These are phyloP conservation scores for Geotrupes spiniger DNA, from an alignment of 2,888 invertebrate species.

Conservation along the genomic window DNA sequence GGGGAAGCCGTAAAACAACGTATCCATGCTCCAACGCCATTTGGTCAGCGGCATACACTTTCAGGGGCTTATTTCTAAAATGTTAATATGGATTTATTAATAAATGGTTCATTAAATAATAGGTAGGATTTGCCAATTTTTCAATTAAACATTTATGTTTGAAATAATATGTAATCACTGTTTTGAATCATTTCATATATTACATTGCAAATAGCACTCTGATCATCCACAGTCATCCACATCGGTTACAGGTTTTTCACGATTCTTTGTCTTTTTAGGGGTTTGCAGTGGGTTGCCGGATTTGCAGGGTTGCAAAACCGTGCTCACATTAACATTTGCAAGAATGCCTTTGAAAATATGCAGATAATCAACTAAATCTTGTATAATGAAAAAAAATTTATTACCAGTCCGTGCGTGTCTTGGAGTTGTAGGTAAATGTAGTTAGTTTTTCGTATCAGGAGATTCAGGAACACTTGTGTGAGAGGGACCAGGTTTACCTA, in stretches of 20 bases:
- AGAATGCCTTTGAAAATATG: too few relatives aligned
- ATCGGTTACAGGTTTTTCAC: neutral
- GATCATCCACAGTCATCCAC: neutral
- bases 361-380: too few relatives aligned
- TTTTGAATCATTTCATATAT: too few relatives aligned
- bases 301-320: neutral
- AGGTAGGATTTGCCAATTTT: neutral
- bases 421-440: too few relatives aligned
- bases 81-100: neutral
- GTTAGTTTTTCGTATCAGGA: too few relatives aligned
- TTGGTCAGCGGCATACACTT: neutral
- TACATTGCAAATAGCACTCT: neutral
- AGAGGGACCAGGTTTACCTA: too few relatives aligned
- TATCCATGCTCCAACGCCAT: neutral
- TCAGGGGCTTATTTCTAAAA: neutral
- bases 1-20: neutral
- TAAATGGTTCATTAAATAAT: neutral
- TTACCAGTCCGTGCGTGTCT: too few relatives aligned
- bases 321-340: too few relatives aligned
- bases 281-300: neutral
- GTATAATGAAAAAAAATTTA: too few relatives aligned
- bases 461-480: too few relatives aligned
- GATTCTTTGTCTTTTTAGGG: neutral
- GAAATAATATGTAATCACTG: neutral
- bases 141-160: neutral